Evolutionary conservation across 2,888 invertebrate species (phyloP).

Genomic region (Pherbina coryleti): DNA sequence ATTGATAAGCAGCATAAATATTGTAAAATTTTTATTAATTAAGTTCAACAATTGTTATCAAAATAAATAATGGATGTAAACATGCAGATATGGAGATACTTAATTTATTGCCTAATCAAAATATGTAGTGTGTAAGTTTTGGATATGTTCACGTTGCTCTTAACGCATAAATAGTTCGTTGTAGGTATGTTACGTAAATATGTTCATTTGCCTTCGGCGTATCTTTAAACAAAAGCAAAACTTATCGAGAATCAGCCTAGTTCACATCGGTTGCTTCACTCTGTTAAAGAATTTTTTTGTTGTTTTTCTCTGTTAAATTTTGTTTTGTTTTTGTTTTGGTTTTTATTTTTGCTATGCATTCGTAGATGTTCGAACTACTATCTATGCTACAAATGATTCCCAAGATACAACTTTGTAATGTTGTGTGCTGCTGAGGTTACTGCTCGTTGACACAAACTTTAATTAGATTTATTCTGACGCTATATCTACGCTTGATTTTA

Average conservation of each 20-base stretch:
- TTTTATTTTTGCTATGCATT: neutral
- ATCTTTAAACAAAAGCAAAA: conserved; percentile 11
- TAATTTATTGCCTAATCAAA: neutral
- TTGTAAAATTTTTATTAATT: neutral
- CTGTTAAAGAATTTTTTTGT: neutral
- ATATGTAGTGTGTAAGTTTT: neutral
- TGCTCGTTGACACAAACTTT: conserved; percentile 22
- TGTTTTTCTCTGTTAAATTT: no score
- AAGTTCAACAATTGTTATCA: neutral
- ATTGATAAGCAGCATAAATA: neutral
- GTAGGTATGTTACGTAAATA: neutral
- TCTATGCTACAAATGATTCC: neutral
- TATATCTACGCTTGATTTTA: neutral
- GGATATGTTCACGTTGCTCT: neutral
- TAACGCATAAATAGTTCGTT: neutral
- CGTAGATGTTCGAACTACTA: neutral
- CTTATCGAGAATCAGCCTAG: conserved; percentile 42
- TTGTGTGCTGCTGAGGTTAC: conserved; percentile 14
- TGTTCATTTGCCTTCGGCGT: neutral
- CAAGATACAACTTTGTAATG: neutral
- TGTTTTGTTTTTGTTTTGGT: no score
- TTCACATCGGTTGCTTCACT: conserved; percentile 39
- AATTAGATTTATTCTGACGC: conserved; percentile 23
- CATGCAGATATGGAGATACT: neutral
- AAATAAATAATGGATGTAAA: neutral